Base-by-base conservation (phyloP, 2,797 vertebrate species). In the Parambassis ranga region DNA sequence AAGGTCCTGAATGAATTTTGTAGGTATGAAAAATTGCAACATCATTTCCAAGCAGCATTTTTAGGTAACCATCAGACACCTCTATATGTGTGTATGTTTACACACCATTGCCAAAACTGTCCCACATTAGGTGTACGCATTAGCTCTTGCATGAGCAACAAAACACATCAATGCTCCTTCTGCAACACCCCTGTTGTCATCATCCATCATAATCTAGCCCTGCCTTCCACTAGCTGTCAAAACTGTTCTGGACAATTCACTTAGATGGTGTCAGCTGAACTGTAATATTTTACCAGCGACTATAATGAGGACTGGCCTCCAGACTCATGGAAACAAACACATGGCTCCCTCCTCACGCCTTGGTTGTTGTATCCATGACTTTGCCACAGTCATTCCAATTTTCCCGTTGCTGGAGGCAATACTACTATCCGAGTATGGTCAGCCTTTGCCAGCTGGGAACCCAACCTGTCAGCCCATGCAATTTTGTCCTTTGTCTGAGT, bases 171-270 rank as follows among this genome's bases (percentile, higher is more conserved):
- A 69, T 64, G 76, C 73, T 61, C 62, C 62, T 82, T 50, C 72
- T 71, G 75, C 83, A 81, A 65, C 79, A 65, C 71, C 74, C 81
- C 60, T 81, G 84, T 83, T 89, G 87, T 89, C 88, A 85, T 88
- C 88, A 90, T 90, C 87, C 88, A 88, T 90, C 87, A 88, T 86
- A 88, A 88, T 90, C 82, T 77, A 75, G 78, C 63, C 48, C 68
- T 76, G 79, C 87, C 73, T 87, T 89, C 84, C 79, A 85, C 82
- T 72, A 37, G 81, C 88, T 88, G 88, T 91, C 89, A 90, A 79
- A 86, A 69, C 81, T 44, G 82, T 77, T 82, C 87, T 77, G 87
- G 84, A 86, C 85, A 89, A 90, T 89, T 90, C 87, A 87, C 87
- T 85, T 85, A 86, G 88, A 90, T 77, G 64, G 75, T 82, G 83